phyloP scores from a whole-genome alignment of 1,140 invertebrate species.

The Gonatopus flavifemur region DNA sequence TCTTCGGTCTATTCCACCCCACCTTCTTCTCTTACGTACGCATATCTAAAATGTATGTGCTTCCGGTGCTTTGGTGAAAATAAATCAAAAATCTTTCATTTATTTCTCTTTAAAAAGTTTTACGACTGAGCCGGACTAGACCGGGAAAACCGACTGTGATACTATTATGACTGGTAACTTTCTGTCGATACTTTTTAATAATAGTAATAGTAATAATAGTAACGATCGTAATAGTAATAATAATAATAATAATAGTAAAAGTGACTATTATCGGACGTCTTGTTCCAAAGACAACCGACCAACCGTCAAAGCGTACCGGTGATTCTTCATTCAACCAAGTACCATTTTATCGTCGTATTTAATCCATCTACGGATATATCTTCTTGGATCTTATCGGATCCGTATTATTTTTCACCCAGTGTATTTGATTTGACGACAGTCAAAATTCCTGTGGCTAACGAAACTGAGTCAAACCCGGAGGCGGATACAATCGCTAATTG shows the following conservation, averaged over 20 bases:
- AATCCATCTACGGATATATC: background rate
- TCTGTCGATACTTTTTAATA: slow-evolving; percentile 20
- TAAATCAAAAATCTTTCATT: too few relatives aligned
- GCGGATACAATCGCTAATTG: slow-evolving; percentile 48
- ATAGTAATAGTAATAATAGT: too few relatives aligned
- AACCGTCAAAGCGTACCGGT: slow-evolving; percentile 14
- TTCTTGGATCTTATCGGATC: background rate
- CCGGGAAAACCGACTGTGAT: too few relatives aligned
- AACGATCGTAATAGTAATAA: too few relatives aligned
- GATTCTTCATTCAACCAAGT: slow-evolving; percentile 10
- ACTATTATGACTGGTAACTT: slow-evolving; percentile 34
- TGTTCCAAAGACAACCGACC: slow-evolving; percentile 9
- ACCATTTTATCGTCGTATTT: too few relatives aligned
- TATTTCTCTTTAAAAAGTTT: too few relatives aligned
- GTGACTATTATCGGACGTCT: slow-evolving; percentile 50
- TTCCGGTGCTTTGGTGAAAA: too few relatives aligned
- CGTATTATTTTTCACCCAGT: slow-evolving; percentile 8
- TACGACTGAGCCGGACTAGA: too few relatives aligned
- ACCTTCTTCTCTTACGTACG: background rate
- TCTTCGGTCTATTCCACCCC: background rate
- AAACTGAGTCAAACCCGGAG: slow-evolving; percentile 49
- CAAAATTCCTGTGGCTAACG: slow-evolving; percentile 61
- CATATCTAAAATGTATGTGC: too few relatives aligned
- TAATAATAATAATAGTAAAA: too few relatives aligned
- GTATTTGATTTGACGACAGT: slow-evolving; percentile 30